Evolutionary conservation across 2,797 vertebrate species (phyloP).

Genomic region (Lophura swinhoii): DNA sequence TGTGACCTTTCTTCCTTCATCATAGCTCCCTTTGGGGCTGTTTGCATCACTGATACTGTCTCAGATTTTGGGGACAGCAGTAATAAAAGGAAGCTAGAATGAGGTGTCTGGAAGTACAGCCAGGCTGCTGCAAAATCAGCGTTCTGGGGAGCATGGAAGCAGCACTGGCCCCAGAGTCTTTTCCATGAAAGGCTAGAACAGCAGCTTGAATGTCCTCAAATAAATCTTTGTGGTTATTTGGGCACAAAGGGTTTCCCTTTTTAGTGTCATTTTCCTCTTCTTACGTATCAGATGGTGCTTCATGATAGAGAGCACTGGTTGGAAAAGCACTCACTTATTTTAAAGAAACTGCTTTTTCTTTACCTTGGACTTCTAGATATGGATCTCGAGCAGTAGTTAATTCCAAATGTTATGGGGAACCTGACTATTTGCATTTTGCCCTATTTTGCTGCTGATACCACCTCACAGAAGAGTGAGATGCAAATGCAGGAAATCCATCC

Average conservation of each 20-base stretch:
- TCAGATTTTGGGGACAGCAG: neutral
- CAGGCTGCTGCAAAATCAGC: neutral
- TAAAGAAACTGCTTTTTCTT: neutral
- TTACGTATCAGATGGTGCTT: neutral
- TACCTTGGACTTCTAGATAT: neutral
- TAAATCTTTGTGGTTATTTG: neutral
- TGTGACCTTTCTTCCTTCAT: neutral
- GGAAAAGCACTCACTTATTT: neutral
- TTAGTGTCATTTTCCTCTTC: neutral
- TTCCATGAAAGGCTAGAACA: neutral
- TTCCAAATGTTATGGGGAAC: neutral
- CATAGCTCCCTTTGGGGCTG: neutral
- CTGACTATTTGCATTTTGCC: neutral
- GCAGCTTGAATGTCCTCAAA: neutral
- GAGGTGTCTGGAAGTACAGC: rapidly evolving
- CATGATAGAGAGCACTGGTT: neutral
- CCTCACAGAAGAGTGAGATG: neutral
- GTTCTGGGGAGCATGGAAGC: neutral
- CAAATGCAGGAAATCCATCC: neutral
- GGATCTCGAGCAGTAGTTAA: neutral
- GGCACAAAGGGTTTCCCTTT: neutral
- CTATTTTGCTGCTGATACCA: neutral
- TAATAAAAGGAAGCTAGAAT: neutral
- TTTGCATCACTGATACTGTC: neutral
- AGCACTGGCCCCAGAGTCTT: neutral